phyloP scores from a whole-genome alignment of 2,113 vertebrate genomes.

The Catharus minimus region DNA sequence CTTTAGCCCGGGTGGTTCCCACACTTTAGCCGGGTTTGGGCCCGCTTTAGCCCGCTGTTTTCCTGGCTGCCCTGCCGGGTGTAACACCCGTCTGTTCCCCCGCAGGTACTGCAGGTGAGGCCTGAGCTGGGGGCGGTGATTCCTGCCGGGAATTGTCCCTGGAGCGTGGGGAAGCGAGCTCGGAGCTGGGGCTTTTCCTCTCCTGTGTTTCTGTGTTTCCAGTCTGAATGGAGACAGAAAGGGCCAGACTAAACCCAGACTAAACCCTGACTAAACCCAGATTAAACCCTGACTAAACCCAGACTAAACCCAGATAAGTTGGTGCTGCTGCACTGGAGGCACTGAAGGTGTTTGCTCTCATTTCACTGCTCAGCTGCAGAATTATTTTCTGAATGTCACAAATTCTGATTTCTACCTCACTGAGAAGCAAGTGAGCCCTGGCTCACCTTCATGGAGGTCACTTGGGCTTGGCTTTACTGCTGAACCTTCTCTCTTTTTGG shows the following conservation, averaged over 20 bases:
- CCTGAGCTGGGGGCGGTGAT: background rate
- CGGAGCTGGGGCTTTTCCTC: background rate
- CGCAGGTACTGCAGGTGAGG: background rate
- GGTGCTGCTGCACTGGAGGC: background rate
- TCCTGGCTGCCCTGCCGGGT: background rate
- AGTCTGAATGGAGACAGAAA: background rate
- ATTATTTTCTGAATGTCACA: background rate
- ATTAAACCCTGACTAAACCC: background rate
- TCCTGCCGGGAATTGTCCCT: background rate
- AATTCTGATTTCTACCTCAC: background rate
- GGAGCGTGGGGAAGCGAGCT: rapidly evolving
- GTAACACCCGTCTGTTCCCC: background rate
- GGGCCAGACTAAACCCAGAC: background rate
- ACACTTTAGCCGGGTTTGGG: no score
- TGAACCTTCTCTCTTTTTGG: background rate
- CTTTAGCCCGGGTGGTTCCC: background rate
- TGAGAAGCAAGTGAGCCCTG: background rate
- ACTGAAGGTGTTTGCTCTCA: background rate
- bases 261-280: background rate
- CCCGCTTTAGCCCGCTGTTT: background rate
- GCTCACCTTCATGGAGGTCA: constrained; percentile 35
- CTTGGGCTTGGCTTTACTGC: background rate
- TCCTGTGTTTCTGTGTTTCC: background rate
- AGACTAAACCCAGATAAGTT: background rate
- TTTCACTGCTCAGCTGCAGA: background rate